These are phyloP conservation scores for Scaptomyza flava DNA, from an alignment of 2,888 invertebrate species.

Conservation along the genomic window DNA sequence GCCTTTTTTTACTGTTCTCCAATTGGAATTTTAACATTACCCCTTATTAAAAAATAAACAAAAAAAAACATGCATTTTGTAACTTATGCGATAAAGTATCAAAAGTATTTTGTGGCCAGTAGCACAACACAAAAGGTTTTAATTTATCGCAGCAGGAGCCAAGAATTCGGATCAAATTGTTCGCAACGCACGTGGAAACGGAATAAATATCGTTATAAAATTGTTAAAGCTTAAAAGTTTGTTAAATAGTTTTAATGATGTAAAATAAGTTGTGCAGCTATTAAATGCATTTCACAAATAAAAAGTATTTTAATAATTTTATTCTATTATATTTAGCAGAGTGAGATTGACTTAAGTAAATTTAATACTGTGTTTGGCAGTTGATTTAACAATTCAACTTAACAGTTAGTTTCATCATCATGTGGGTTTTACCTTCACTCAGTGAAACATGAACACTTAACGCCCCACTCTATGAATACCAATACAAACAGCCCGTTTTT, in stretches of 20 bases:
- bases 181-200: background rate
- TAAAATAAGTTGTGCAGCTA: background rate
- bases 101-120: background rate
- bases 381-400: background rate
- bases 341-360: background rate
- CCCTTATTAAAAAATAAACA: background rate
- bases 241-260: too few species aligned
- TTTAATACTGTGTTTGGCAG: background rate
- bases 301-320: too few species aligned
- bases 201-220: background rate
- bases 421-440: background rate
- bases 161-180: background rate
- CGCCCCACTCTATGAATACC: background rate
- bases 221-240: background rate
- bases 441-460: conserved; percentile 4
- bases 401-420: background rate
- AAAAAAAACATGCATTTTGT: conserved; percentile 6
- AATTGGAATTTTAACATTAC: conserved; percentile 3
- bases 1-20: background rate
- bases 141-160: conserved; percentile 10
- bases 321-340: too few species aligned
- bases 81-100: background rate
- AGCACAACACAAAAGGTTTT: background rate
- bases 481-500: background rate
- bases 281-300: background rate